Conservation (phyloP, 2,888 invertebrate species). For the Tromatobia lineatoria region DNA sequence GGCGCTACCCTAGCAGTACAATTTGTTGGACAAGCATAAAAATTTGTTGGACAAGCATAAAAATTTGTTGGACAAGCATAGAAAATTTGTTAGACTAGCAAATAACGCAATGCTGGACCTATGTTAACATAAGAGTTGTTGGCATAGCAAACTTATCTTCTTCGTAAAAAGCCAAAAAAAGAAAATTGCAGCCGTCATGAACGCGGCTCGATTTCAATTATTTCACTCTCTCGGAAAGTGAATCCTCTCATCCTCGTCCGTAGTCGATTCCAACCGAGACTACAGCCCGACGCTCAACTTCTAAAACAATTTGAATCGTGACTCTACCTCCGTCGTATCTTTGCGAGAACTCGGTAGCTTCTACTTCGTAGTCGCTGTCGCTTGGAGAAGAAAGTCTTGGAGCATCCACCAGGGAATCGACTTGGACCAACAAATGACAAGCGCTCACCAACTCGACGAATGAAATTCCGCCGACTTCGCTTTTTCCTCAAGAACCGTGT, state of each 20-base stretch:
- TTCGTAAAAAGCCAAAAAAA: too few species aligned
- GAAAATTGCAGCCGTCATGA: conserved; percentile 1
- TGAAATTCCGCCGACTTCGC: conserved; percentile 41
- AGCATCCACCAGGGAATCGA: conserved; percentile 48
- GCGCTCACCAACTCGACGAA: conserved; percentile 46
- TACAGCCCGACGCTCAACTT: conserved; percentile 43
- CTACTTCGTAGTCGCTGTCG: conserved; percentile 27
- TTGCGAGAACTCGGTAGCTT: conserved; percentile 34
- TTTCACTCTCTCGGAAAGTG: conserved; percentile 30
- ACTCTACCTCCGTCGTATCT: conserved; percentile 18
- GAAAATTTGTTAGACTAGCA: too few species aligned
- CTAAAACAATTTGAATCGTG: conserved; percentile 62
- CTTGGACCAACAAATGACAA: conserved; percentile 43
- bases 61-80: too few species aligned
- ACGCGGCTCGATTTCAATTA: conserved; percentile 45
- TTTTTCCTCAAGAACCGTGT: background rate
- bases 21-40: too few species aligned
- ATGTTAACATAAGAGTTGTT: too few species aligned
- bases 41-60: too few species aligned
- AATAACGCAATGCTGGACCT: too few species aligned
- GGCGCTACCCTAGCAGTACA: too few species aligned
- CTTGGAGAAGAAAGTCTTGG: conserved; percentile 42
- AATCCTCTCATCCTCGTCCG: conserved; percentile 50
- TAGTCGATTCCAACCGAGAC: conserved; percentile 41
- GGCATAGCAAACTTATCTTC: too few species aligned